Percentiles rank a stretch among this genome's conserved stretches.
Evolutionary conservation across 1,140 invertebrate genomes (phyloP).

Genomic region (Psix sp.): DNA sequence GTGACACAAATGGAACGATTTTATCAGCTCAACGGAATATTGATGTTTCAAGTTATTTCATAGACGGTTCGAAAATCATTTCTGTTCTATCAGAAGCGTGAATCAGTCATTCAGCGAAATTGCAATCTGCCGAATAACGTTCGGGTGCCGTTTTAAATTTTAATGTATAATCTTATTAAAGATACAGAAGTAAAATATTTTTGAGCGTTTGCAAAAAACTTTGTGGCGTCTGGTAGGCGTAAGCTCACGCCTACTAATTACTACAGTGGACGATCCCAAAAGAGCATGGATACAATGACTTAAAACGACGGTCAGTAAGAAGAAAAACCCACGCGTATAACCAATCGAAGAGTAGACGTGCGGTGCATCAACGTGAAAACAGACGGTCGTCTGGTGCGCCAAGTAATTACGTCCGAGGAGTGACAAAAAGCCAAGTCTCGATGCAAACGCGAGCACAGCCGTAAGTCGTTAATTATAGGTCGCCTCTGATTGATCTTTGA

Average conservation of each 20-base stretch:
- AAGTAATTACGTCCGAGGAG: constrained; percentile 72
- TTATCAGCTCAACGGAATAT: constrained; percentile 52
- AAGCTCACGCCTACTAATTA: constrained; percentile 76
- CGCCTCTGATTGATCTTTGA: constrained; percentile 76
- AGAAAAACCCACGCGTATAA: constrained; percentile 71
- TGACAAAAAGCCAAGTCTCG: constrained; percentile 75
- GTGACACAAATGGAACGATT: constrained; percentile 40
- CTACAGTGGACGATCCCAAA: constrained; percentile 65
- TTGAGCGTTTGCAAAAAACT: constrained; percentile 29
- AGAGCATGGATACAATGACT: constrained; percentile 57
- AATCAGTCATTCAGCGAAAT: no score
- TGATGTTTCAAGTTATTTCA: constrained; percentile 6
- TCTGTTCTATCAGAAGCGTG: no score
- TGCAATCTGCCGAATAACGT: no score
- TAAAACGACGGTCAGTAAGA: constrained; percentile 53
- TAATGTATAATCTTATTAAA: constrained; percentile 51
- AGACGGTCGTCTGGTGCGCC: constrained; percentile 61
- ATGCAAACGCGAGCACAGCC: constrained; percentile 72
- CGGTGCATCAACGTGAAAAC: constrained; percentile 51
- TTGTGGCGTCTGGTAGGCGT: constrained; percentile 73
- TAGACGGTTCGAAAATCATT: no score
- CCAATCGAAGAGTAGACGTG: constrained; percentile 70
- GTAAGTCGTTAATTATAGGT: constrained; percentile 77
- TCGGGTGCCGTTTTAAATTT: no score
- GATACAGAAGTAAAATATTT: constrained; percentile 26